Percentiles rank a stretch among this genome's conserved stretches.
phyloP scores from a whole-genome alignment of 2,797 vertebrate species.

The Scomberomorus guttatus region DNA sequence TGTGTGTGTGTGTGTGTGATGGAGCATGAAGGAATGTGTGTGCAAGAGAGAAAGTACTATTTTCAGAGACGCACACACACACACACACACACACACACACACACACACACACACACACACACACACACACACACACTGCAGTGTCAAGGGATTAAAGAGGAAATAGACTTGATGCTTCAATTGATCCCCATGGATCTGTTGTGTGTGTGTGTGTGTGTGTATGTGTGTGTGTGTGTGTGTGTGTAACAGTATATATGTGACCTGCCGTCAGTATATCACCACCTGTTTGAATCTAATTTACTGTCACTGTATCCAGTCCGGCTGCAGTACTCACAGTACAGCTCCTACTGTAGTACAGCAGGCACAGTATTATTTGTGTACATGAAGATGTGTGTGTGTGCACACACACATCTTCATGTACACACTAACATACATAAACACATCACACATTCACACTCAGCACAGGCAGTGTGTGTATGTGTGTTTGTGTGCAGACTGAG shows the following conservation, averaged over 20 bases:
- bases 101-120: neutral
- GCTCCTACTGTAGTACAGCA: neutral
- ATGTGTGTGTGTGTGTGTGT: constrained; percentile 17
- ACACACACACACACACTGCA: neutral
- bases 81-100: neutral
- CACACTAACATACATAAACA: neutral
- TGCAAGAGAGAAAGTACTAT: constrained; percentile 17
- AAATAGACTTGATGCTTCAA: constrained; percentile 27
- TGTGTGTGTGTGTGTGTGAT: neutral
- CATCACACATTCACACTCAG: no score
- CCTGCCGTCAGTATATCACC: constrained; percentile 8
- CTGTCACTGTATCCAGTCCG: constrained; percentile 10
- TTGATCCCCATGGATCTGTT: constrained; percentile 28
- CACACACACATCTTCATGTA: neutral
- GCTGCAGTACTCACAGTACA: neutral
- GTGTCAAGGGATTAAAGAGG: constrained; percentile 38
- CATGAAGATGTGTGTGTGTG: no score
- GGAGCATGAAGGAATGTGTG: constrained; percentile 13
- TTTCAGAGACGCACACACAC: constrained; percentile 4
- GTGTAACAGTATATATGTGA: constrained; percentile 27
- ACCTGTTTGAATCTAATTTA: constrained; percentile 31
- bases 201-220: constrained; percentile 7
- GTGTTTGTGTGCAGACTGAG: constrained; percentile 15
- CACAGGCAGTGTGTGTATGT: neutral
- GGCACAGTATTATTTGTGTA: neutral